Evolutionary conservation across 53 echinoderm and acorn worm genomes (phyloP).

Genomic region (Paracentrotus lividus): DNA sequence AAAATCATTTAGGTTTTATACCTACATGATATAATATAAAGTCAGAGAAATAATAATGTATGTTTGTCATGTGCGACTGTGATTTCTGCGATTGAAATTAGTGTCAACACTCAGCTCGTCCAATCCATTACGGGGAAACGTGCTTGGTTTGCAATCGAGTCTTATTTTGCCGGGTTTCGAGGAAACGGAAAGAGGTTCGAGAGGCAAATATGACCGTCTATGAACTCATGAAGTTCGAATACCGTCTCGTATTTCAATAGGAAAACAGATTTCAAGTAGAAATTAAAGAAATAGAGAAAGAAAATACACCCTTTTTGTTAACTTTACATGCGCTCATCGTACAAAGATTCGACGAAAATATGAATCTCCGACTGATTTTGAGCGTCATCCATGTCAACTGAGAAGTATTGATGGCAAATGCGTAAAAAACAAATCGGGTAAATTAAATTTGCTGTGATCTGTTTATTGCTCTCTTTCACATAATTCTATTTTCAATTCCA

Average conservation of each 20-base stretch:
- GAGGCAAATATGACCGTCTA: background rate
- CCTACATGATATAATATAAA: too few relatives aligned
- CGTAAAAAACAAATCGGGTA: too few relatives aligned
- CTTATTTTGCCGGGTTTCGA: constrained; percentile 2
- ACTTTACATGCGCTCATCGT: too few relatives aligned
- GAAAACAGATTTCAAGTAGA: background rate
- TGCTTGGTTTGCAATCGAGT: background rate
- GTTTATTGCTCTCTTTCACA: background rate
- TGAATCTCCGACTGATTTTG: too few relatives aligned
- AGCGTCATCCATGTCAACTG: too few relatives aligned
- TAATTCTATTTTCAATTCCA: background rate
- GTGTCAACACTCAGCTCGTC: background rate
- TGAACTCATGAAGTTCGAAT: background rate
- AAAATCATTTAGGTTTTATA: too few relatives aligned
- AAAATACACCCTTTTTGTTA: too few relatives aligned
- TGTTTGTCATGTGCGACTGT: too few relatives aligned
- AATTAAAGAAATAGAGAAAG: background rate
- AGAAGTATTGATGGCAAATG: too few relatives aligned
- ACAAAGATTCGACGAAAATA: too few relatives aligned
- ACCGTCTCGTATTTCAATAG: background rate
- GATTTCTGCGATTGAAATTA: too few relatives aligned
- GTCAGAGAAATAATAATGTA: too few relatives aligned
- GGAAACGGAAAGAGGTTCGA: background rate
- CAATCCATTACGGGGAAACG: constrained; percentile 20
- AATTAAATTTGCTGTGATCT: background rate